Evolutionary conservation across 2,888 invertebrate species (phyloP), one percentile per base, ranked within the genome.

Genomic region (Dasypogon diadema): DNA sequence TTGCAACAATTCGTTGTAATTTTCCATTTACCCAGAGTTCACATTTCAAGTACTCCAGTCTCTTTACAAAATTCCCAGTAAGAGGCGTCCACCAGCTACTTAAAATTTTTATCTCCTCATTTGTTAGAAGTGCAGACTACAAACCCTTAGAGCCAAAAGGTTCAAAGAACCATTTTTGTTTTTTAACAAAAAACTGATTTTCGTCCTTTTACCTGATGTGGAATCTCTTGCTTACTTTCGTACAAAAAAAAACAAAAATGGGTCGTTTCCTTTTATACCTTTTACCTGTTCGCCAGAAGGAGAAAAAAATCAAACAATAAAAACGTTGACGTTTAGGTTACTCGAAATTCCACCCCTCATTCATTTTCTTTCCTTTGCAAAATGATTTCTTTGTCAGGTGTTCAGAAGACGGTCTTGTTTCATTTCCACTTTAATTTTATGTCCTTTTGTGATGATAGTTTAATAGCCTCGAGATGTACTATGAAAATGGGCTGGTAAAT

Each of bases 101-200:
- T 16, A 48, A 48, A 48, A 48, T 48, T 48, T 48, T 48, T 48
- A 48, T 16, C 48, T 48, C 48, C 6, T 48, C 48, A 48, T n/a
- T 48, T n/a, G 16, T 14, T n/a, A 3, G 12, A 48, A 48, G 48
- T 48, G 12, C 48, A 48, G 48, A 48, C 16, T 48, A 48, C 30
- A 30, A 48, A 48, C 16, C 48, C 48, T 48, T n/a, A 3, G 3
- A 12, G 48, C 16, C n/a, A 48, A 48, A 48, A 48, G 48, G 48
- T 48, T 48, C 48, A 48, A 3, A 48, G 12, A 48, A 48, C 48
- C 16, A 48, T n/a, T 12, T 6, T 12, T 48, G 4, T 48, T 48
- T 12, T 12, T 2, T 4, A 48, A 48, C 12, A 48, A 48, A 48
- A 48, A 3, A 12, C 3, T 14, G 2, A 3, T 16, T 16, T 12